These are phyloP conservation scores for Petaurus breviceps DNA, from an alignment of 2,113 vertebrate species.

Conservation along the genomic window DNA sequence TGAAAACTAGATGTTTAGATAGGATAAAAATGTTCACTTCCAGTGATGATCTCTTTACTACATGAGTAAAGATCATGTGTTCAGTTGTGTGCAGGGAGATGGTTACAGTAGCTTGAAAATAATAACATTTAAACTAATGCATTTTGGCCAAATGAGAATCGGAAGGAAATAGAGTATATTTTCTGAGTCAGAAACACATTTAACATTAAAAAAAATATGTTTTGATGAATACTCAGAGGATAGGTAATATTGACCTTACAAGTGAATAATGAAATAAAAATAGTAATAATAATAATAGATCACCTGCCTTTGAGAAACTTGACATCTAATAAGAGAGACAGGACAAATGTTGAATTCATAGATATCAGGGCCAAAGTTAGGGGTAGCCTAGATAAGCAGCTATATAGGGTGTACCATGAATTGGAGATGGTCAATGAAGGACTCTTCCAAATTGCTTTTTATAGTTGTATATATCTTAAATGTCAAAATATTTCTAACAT, in stretches of 20 bases:
- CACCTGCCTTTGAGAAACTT: background rate
- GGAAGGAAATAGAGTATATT: background rate
- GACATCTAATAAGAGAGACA: conserved; percentile 1
- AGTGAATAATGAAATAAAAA: background rate
- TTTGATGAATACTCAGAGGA: background rate
- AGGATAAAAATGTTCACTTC: background rate
- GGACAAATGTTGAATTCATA: background rate
- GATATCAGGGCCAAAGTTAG: background rate
- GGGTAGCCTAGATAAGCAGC: background rate
- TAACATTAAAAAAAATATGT: too few relatives aligned
- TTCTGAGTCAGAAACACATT: background rate
- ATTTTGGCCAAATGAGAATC: background rate
- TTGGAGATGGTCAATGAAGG: background rate
- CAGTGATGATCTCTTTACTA: background rate
- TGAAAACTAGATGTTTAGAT: background rate
- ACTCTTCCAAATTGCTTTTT: background rate
- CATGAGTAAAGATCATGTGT: background rate
- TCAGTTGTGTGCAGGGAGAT: background rate
- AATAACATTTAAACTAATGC: background rate
- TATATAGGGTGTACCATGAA: background rate
- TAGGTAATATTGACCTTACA: background rate
- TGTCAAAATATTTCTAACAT: background rate
- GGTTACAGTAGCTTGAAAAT: background rate
- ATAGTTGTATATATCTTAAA: background rate
- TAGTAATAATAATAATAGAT: background rate